phyloP scores from a whole-genome alignment of 2,888 invertebrate genomes.

The Dione juno region DNA sequence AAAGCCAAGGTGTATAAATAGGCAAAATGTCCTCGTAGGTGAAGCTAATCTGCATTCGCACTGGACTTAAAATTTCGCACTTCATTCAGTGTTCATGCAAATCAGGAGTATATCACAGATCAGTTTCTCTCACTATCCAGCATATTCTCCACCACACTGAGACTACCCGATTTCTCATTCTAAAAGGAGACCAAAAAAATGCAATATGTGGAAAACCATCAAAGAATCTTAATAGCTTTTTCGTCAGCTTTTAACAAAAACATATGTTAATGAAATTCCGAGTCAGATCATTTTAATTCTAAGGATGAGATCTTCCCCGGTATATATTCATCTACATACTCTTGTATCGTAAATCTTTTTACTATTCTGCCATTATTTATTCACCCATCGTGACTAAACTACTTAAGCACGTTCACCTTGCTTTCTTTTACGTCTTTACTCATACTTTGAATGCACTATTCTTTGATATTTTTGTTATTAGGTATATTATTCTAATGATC shows the following conservation, averaged over 20 bases:
- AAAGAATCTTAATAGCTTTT: too few species aligned
- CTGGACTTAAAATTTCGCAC: too few species aligned
- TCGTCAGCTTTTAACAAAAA: too few species aligned
- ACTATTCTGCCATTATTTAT: not conserved
- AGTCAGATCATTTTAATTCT: not conserved
- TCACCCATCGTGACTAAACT: not conserved
- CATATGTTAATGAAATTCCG: too few species aligned
- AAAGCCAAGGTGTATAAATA: too few species aligned
- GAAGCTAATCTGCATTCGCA: too few species aligned
- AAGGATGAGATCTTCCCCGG: not conserved
- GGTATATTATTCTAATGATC: not conserved
- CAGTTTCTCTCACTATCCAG: not conserved
- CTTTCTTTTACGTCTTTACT: not conserved
- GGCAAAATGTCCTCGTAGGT: too few species aligned
- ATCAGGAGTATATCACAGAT: too few species aligned
- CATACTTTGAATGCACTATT: not conserved
- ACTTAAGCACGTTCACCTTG: not conserved
- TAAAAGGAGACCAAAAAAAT: too few species aligned
- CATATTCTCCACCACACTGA: not conserved
- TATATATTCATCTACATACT: not conserved
- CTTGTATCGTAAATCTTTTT: conserved; percentile 3
- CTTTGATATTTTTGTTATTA: not conserved
- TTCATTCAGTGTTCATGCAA: too few species aligned
- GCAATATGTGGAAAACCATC: too few species aligned
- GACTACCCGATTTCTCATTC: too few species aligned